Conservation (phyloP, 2,888 invertebrate species). For the Lamproptera curius region DNA sequence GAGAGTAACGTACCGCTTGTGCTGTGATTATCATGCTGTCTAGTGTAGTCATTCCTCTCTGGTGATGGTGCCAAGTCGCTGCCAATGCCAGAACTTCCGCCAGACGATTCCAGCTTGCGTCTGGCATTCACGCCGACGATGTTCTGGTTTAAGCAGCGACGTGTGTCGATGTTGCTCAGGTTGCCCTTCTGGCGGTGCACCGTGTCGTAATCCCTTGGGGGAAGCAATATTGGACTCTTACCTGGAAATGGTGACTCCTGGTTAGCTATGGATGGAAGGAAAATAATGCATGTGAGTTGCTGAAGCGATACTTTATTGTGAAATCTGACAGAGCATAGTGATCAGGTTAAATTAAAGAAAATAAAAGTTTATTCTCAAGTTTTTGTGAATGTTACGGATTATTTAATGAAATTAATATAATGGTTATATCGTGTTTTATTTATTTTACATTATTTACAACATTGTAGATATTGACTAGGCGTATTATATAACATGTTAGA, state of each 20-base stretch:
- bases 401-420: too few relatives aligned
- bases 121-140: conserved; percentile 75
- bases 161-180: conserved; percentile 64
- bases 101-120: conserved; percentile 81
- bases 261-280: too few relatives aligned
- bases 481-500: too few relatives aligned
- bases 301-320: too few relatives aligned
- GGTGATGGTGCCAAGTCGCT: conserved; percentile 93
- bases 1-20: conserved; percentile 75
- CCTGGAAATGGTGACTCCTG: conserved; percentile 41
- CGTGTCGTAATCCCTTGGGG: conserved; percentile 96
- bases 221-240: conserved; percentile 88
- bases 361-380: too few relatives aligned
- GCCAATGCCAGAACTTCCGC: conserved; percentile 93
- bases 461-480: too few relatives aligned
- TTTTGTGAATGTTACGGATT: too few relatives aligned
- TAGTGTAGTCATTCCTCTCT: conserved; percentile 72
- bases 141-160: conserved; percentile 83
- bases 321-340: too few relatives aligned
- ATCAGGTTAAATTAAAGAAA: too few relatives aligned
- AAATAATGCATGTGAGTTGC: too few relatives aligned
- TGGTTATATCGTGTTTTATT: too few relatives aligned
- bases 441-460: too few relatives aligned
- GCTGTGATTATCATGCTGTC: conserved; percentile 78
- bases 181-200: conserved; percentile 83